A percentile compares a stretch with the other conserved stretches of the same genome.
Conservation (phyloP, 2,797 vertebrate species). For the Dromococcyx pavoninus region DNA sequence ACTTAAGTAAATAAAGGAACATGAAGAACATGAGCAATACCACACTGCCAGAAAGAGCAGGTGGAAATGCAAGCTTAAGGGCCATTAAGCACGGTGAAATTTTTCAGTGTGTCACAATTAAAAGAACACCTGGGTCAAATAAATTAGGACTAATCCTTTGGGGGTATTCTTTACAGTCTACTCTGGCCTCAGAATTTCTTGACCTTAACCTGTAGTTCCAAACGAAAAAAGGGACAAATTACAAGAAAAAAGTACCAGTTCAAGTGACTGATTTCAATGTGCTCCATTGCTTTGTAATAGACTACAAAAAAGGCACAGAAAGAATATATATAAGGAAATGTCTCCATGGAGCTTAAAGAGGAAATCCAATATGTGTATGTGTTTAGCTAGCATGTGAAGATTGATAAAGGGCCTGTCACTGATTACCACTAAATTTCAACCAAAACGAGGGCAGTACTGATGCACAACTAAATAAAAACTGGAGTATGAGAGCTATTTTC, state of each 20-base stretch:
- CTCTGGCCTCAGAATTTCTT: conserved; percentile 40
- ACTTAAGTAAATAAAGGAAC: conserved; percentile 79
- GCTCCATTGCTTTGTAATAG: not conserved
- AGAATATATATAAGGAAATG: not conserved
- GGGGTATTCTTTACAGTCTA: conserved; percentile 57
- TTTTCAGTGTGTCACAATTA: conserved; percentile 71
- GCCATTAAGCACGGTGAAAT: conserved; percentile 65
- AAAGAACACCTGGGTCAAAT: conserved; percentile 76
- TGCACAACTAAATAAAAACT: not conserved
- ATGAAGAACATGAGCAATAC: conserved; percentile 55
- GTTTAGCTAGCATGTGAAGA: not conserved
- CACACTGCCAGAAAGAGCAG: conserved; percentile 67
- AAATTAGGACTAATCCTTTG: conserved; percentile 62
- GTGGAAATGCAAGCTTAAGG: conserved; percentile 73
- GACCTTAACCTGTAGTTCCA: not conserved
- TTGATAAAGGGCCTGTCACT: not conserved
- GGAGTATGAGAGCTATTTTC: not conserved
- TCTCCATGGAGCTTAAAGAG: not conserved
- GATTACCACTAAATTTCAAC: not conserved
- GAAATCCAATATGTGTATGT: not conserved
- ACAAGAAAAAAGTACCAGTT: not conserved
- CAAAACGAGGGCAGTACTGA: not conserved
- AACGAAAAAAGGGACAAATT: conserved; percentile 1
- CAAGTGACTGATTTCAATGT: not conserved
- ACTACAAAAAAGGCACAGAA: not conserved